A percentile compares a stretch with the other conserved stretches of the same genome.
Conservation (phyloP, 2,797 vertebrate species). For the Gymnoscopelus braueri region DNA sequence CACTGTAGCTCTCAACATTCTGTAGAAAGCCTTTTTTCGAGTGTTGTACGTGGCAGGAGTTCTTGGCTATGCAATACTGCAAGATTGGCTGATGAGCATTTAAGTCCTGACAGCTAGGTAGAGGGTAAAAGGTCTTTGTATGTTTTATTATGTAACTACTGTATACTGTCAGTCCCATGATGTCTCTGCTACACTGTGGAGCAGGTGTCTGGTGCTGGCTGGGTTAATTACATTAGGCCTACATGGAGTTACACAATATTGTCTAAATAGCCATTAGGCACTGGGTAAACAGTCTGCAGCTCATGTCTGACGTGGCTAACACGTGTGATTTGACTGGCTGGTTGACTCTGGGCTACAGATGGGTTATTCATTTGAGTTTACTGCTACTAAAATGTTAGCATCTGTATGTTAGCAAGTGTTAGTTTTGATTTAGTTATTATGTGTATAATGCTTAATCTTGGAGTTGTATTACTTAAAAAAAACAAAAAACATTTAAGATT, state of each 20-base stretch:
- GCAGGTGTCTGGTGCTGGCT: constrained; percentile 41
- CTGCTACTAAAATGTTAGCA: constrained; percentile 6
- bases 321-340: constrained; percentile 24
- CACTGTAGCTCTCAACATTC: constrained; percentile 7
- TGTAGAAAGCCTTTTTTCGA: constrained; percentile 1
- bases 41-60: background rate
- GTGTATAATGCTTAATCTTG: too few relatives aligned
- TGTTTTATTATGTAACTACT: too few relatives aligned
- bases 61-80: constrained; percentile 7
- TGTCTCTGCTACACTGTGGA: constrained; percentile 20
- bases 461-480: too few relatives aligned
- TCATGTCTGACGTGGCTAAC: constrained; percentile 15
- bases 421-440: too few relatives aligned
- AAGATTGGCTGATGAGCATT: constrained; percentile 11
- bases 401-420: too few relatives aligned
- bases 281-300: constrained; percentile 53
- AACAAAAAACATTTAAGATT: background rate
- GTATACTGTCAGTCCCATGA: constrained; percentile 19
- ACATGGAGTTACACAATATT: constrained; percentile 56
- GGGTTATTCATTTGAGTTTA: constrained; percentile 21
- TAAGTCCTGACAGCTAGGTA: background rate
- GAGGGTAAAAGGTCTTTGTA: constrained; percentile 25
- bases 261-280: constrained; percentile 67
- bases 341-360: constrained; percentile 1
- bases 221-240: constrained; percentile 63